phyloP scores from a whole-genome alignment of 2,888 invertebrate genomes.

The Listrodromus nycthemerus region DNA sequence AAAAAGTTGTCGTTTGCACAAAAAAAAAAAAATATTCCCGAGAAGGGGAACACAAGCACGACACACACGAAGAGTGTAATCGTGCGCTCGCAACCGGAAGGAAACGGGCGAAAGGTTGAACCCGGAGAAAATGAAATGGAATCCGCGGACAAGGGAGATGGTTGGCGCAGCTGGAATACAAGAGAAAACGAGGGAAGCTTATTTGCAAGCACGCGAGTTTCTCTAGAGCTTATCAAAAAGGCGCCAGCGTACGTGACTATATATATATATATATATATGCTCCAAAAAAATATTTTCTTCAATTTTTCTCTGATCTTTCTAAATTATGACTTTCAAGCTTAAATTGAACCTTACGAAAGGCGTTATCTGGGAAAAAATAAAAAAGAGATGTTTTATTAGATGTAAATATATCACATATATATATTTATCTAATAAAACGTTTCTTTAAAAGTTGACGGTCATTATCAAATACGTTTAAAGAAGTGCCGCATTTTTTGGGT shows the following conservation, averaged over 20 bases:
- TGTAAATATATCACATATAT: too few relatives aligned
- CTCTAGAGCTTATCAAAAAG: conserved; percentile 45
- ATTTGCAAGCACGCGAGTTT: conserved; percentile 52
- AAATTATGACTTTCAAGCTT: too few relatives aligned
- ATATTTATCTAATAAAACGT: too few relatives aligned
- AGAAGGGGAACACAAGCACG: conserved; percentile 7
- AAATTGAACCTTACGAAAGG: too few relatives aligned
- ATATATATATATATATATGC: neutral
- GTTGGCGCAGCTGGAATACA: conserved; percentile 19
- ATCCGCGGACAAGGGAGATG: conserved; percentile 35
- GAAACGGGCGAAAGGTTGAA: conserved; percentile 23
- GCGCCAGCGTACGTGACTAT: neutral
- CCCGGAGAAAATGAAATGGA: conserved; percentile 46
- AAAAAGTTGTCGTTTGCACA: conserved; percentile 15
- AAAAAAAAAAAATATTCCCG: conserved; percentile 31
- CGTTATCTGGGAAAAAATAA: too few relatives aligned
- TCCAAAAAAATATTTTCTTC: too few relatives aligned
- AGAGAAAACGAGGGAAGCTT: conserved; percentile 34
- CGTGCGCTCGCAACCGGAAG: conserved; percentile 41
- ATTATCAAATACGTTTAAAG: too few relatives aligned
- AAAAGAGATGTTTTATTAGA: too few relatives aligned
- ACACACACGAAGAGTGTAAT: conserved; percentile 40
- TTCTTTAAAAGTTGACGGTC: too few relatives aligned
- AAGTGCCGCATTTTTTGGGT: too few relatives aligned
- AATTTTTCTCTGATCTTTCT: too few relatives aligned